Evolutionary conservation across 1,140 invertebrate genomes (phyloP).

Genomic region (Anoplolepis gracilipes): DNA sequence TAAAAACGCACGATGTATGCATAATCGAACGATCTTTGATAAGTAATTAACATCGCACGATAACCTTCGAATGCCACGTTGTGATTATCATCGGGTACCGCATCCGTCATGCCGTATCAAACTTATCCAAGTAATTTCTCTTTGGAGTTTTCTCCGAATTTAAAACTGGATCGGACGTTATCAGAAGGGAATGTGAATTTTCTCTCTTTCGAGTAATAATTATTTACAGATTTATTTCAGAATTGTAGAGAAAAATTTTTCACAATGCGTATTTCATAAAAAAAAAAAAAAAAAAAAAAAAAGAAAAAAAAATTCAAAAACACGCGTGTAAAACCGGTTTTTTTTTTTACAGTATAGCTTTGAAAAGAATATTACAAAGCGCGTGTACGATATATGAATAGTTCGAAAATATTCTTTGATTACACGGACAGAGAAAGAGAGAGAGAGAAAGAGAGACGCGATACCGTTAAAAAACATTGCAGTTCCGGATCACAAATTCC

Average conservation of each 20-base stretch:
- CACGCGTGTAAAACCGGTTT: too few species aligned
- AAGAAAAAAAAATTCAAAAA: too few species aligned
- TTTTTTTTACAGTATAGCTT: too few species aligned
- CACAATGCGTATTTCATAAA: too few species aligned
- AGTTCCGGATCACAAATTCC: constrained; percentile 6
- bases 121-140: not conserved
- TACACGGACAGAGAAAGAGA: too few species aligned
- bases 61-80: constrained; percentile 65
- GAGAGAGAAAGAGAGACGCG: too few species aligned
- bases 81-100: constrained; percentile 18
- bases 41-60: constrained; percentile 62
- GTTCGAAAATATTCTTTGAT: too few species aligned
- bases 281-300: too few species aligned
- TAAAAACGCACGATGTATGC: constrained; percentile 11
- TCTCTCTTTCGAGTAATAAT: not conserved
- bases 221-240: too few species aligned
- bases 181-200: not conserved
- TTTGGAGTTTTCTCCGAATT: not conserved
- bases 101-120: constrained; percentile 8
- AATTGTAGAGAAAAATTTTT: too few species aligned
- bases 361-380: too few species aligned
- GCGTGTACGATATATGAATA: too few species aligned
- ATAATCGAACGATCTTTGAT: constrained; percentile 47
- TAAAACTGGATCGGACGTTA: not conserved
- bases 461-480: not conserved